phyloP scores from a whole-genome alignment of 2,797 vertebrate species.

The Protonibea diacanthus region DNA sequence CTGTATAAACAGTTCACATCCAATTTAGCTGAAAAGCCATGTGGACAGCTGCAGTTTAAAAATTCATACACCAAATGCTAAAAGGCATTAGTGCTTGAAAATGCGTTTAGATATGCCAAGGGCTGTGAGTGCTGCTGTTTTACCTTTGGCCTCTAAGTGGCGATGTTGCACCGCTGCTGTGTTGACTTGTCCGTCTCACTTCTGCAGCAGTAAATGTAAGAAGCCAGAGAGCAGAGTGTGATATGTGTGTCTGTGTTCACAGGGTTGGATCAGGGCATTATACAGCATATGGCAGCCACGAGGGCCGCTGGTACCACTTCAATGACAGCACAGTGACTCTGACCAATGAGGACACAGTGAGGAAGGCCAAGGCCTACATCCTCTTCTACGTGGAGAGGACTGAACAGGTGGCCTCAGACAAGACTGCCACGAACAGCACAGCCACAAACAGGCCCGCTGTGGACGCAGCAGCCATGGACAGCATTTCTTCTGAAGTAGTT shows the following conservation, averaged over 20 bases:
- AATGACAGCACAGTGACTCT: constrained; percentile 98
- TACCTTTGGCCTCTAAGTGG: constrained; percentile 62
- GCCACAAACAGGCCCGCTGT: constrained; percentile 14
- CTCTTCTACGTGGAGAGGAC: constrained; percentile 95
- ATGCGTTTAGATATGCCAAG: not conserved
- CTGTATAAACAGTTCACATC: constrained; percentile 33
- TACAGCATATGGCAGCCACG: constrained; percentile 94
- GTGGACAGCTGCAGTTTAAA: constrained; percentile 52
- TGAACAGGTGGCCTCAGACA: constrained; percentile 81
- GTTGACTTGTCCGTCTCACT: not conserved
- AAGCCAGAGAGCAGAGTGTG: constrained; percentile 46
- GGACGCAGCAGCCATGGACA: constrained; percentile 20
- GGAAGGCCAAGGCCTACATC: constrained; percentile 98
- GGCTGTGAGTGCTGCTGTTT: constrained; percentile 27
- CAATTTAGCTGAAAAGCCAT: constrained; percentile 37
- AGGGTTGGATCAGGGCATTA: constrained; percentile 99
- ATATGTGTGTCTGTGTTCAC: constrained; percentile 55
- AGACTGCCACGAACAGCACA: constrained; percentile 30
- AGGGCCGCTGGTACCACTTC: constrained; percentile 98
- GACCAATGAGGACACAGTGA: constrained; percentile 93
- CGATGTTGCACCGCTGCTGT: constrained; percentile 37
- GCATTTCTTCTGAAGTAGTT: constrained; percentile 28
- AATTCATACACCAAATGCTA: constrained; percentile 41
- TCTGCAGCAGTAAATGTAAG: constrained; percentile 23
- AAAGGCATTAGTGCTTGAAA: constrained; percentile 47